Evolutionary conservation across 2,113 vertebrate genomes (phyloP), one percentile per base, ranked within the genome.

Genomic region (Cavia porcellus): DNA sequence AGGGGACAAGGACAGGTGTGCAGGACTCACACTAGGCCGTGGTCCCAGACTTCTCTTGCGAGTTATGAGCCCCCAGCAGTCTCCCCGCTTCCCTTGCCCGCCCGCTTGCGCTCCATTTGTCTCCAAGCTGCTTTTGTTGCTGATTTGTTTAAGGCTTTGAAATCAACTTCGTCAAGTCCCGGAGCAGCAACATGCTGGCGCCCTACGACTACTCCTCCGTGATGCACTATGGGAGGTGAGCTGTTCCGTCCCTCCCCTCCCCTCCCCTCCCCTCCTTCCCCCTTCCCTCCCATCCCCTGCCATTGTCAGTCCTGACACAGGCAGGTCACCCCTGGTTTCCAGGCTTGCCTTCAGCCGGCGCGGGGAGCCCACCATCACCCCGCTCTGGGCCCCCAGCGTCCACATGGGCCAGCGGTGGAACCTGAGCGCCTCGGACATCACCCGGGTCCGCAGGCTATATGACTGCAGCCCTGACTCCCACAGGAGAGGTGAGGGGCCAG

Each of bases 161-260:
- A 89, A 96, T 93, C 74, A 98, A 98, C 95, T 98, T 98, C 83
- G 89, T 98, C 91, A 98, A 98, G 47, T 95, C 98, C 52, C 96
- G 11, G 85, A 98, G 89, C 38, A 97, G 92, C 88, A 98, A 98
- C 68, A 98, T 98, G 97, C 25, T 98, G 42, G 96, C 68, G 3
- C 90, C 97, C 15, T 98, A 98, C 32, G 98, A 98, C 79, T 98
- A 98, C 35, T 81, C 95, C 0, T 98, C 98, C 0, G 95, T 98
- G 79, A 95, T 98, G 95, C 98, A 98, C 83, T 98, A 98, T 0
- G 96, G 97, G 92, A 97, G 98, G 98, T 98, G 88, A 96, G 97
- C 2, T 1, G 11, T 25, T 2, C 38, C 1, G 35, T 0, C 1
- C 55, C 38, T 10, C 11, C 47, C 75, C 25, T 0, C 0, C 7